Conservation (phyloP, 2,797 vertebrate genomes). For the Channa striata region DNA sequence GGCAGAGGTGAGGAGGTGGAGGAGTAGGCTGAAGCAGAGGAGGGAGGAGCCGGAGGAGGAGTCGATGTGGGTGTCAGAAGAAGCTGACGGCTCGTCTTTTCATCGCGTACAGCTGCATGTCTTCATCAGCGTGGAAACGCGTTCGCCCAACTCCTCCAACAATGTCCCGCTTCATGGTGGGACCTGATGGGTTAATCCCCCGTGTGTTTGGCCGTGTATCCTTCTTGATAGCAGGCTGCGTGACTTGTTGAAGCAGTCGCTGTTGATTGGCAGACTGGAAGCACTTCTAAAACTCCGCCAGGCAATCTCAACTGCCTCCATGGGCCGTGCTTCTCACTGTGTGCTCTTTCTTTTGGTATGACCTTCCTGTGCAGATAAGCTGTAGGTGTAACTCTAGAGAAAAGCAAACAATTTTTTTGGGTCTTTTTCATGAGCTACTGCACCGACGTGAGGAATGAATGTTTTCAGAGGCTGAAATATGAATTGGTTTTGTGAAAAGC, state of each 20-base stretch:
- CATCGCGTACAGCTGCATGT: slow-evolving; percentile 27
- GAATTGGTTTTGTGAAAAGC: too few relatives aligned
- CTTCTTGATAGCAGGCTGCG: slow-evolving; percentile 11
- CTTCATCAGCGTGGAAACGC: slow-evolving; percentile 35
- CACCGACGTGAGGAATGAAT: background rate
- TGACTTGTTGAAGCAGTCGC: slow-evolving; percentile 1
- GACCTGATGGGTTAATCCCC: slow-evolving; percentile 10
- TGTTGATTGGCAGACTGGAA: slow-evolving; percentile 15
- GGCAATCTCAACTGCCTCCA: background rate
- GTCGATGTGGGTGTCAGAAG: slow-evolving; percentile 59
- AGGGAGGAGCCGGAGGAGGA: slow-evolving; percentile 68
- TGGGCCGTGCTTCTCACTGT: slow-evolving; percentile 1
- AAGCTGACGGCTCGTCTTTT: slow-evolving; percentile 49
- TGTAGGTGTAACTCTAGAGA: background rate
- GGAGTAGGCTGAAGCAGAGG: slow-evolving; percentile 62
- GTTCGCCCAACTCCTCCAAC: slow-evolving; percentile 20
- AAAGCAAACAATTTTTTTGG: background rate
- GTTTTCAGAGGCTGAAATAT: background rate
- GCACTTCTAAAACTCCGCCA: slow-evolving; percentile 13
- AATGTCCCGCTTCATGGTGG: slow-evolving; percentile 8
- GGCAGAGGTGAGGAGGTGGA: slow-evolving; percentile 66
- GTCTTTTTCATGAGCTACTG: background rate
- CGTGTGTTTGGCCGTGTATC: background rate
- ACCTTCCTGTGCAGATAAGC: slow-evolving; percentile 23
- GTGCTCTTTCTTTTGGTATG: background rate